Base-by-base conservation (phyloP, 1,140 invertebrate species). In the Artemia franciscana region DNA sequence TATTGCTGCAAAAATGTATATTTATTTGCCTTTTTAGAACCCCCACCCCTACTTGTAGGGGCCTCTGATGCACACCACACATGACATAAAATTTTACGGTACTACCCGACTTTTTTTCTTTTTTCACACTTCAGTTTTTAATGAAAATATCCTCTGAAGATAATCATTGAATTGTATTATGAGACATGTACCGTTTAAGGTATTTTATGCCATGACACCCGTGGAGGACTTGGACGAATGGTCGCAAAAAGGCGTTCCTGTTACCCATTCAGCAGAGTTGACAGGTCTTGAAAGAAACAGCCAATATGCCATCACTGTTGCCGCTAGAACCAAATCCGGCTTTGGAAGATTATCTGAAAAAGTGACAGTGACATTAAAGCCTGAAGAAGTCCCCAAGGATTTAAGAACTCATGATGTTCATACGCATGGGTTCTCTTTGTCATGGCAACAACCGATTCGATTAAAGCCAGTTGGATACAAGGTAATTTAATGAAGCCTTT, bases 201-300 rank as follows among this genome's bases (percentile, higher is more conserved):
- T 93, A 64, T 91, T 91, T 70, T 93, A 91, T 69, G 90, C 87
- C 2, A 91, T 87, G 80, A 89, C 86, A 0, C 86, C 89, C 0
- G 87, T 91, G 0, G 89, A 91, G 70, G 89, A 94, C 75, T 75
- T 93, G 59, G 89, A 93, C 69, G 84, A 86, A 67, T 93, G 91
- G 90, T 83, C 85, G 67, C 83, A 85, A 24, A 88, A 88, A 71
- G 79, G 78, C 5, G 85, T 93, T 15, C 82, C 84, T 7, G 73
- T 92, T 2, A 93, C 90, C 0, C 85, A 88, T 70, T 92, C 88
- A 0, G 86, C 86, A 1, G 90, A 95, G 70, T 75, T 98, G 26
- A 82, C 86, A 1, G 91, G 88, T 71, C 76, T 97, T 25, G 90
- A 95, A 68, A 86, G 87, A 67, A 87, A 87, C 70, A 85, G 88